Conservation (phyloP, 2,797 vertebrate genomes). For the Synaphobranchus kaupii region DNA sequence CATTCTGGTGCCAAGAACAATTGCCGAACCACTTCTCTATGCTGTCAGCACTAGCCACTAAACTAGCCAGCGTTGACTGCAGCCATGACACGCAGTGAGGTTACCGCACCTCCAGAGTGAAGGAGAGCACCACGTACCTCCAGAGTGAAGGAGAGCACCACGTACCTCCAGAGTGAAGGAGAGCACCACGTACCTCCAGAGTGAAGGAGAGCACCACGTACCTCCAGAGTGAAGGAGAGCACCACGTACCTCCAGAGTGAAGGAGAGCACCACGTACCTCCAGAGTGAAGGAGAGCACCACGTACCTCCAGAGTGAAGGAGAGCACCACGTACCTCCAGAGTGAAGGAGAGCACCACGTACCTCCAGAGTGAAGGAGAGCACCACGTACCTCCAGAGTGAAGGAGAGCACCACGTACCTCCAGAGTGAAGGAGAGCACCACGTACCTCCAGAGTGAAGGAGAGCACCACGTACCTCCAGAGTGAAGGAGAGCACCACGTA, state of each 20-base stretch:
- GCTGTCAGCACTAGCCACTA: not conserved
- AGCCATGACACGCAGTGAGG: not conserved
- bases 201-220: conserved; percentile 96
- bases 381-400: conserved; percentile 97
- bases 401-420: conserved; percentile 97
- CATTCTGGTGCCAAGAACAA: not conserved
- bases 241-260: conserved; percentile 97
- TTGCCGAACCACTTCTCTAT: not conserved
- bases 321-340: conserved; percentile 94
- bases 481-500: conserved; percentile 96
- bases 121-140: conserved; percentile 97
- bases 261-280: conserved; percentile 97
- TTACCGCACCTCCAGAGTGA: conserved; percentile 88
- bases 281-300: conserved; percentile 92
- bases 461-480: conserved; percentile 94
- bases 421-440: conserved; percentile 92
- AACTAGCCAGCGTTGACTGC: not conserved
- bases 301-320: conserved; percentile 97
- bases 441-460: conserved; percentile 97
- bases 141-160: conserved; percentile 92
- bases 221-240: conserved; percentile 94
- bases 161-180: conserved; percentile 97
- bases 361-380: conserved; percentile 94
- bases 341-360: conserved; percentile 96
- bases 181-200: conserved; percentile 94